A percentile compares a stretch with the other conserved stretches of the same genome.
These are phyloP conservation scores for Manis pentadactyla DNA, from an alignment of 2,797 vertebrate species.

Conservation along the genomic window DNA sequence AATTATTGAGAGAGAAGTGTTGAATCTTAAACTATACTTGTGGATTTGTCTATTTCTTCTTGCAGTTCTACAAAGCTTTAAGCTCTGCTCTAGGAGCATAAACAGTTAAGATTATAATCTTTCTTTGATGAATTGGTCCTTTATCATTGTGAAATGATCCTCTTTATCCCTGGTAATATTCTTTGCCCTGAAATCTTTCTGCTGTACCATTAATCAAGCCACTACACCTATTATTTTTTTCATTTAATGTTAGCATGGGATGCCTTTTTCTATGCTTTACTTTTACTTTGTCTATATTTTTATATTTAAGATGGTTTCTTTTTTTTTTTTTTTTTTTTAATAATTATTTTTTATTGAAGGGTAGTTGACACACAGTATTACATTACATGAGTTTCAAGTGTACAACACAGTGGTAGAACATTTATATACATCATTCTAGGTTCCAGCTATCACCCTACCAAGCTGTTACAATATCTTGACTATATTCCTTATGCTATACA, in stretches of 20 bases:
- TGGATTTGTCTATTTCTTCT: neutral
- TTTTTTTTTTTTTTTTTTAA: too few species aligned
- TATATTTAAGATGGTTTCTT: too few species aligned
- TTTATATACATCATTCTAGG: too few species aligned
- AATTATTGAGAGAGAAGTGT: neutral
- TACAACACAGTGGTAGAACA: too few species aligned
- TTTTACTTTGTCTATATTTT: neutral
- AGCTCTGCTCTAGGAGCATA: neutral
- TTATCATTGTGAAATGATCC: neutral
- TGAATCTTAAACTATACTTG: neutral
- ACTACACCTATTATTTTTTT: neutral
- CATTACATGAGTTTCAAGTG: too few species aligned
- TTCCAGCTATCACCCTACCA: too few species aligned
- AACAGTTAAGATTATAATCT: neutral
- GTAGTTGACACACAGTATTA: too few species aligned
- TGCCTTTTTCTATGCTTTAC: neutral
- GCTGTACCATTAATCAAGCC: neutral
- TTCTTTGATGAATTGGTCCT: neutral
- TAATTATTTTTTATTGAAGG: too few species aligned
- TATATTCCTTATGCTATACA: too few species aligned
- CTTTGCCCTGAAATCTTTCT: neutral
- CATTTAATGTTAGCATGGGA: neutral
- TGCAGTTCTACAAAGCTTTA: neutral
- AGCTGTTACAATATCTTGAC: too few species aligned
- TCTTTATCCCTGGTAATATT: neutral